These are phyloP conservation scores for Astyanax mexicanus DNA, from an alignment of 2,797 vertebrate species.

Conservation along the genomic window DNA sequence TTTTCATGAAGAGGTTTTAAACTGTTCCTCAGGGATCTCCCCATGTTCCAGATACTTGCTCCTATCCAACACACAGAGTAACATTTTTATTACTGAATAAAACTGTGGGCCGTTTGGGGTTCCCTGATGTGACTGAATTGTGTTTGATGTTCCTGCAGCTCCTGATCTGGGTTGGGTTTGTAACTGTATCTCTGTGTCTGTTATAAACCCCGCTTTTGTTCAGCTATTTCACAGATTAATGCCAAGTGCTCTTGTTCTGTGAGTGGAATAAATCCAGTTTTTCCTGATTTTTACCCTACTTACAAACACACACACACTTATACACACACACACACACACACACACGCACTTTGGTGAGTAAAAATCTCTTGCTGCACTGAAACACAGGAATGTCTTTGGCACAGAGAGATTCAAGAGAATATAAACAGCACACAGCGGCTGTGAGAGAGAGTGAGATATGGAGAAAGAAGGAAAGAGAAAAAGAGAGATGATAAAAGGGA, in stretches of 20 bases:
- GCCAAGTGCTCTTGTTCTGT: not conserved
- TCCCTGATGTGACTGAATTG: no score
- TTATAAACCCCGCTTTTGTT: no score
- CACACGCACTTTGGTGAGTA: conserved; percentile 51
- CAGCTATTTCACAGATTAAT: not conserved
- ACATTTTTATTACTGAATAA: no score
- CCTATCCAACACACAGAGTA: no score
- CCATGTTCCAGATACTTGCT: no score
- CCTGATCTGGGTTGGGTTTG: not conserved
- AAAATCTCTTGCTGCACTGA: conserved; percentile 46
- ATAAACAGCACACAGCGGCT: conserved; percentile 17
- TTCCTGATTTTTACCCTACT: not conserved
- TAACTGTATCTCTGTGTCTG: not conserved
- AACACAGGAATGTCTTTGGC: conserved; percentile 44
- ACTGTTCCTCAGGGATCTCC: no score
- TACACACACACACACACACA: conserved; percentile 43
- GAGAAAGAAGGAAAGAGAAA: not conserved
- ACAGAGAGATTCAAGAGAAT: not conserved
- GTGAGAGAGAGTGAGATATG: conserved; percentile 7
- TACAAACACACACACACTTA: conserved; percentile 43
- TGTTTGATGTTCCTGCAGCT: not conserved
- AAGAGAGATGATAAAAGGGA: not conserved
- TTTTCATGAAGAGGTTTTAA: no score
- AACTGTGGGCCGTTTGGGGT: no score
- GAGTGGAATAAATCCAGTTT: conserved; percentile 1